phyloP scores from a whole-genome alignment of 1,140 invertebrate genomes.

The Drosophila athabasca region DNA sequence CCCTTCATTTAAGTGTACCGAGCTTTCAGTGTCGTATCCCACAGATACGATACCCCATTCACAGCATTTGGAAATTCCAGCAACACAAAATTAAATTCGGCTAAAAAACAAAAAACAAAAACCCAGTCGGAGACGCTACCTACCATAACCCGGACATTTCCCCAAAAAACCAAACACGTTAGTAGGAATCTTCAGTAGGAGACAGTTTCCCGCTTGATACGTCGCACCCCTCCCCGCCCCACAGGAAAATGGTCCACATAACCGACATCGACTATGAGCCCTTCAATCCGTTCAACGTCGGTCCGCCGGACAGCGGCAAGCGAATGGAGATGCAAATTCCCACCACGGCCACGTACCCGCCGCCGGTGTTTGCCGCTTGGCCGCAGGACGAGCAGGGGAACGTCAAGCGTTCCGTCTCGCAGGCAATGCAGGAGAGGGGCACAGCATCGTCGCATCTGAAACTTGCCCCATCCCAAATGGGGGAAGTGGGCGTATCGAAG shows the following conservation, averaged over 20 bases:
- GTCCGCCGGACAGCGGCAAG: slow-evolving; percentile 20
- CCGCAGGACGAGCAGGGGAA: slow-evolving; percentile 33
- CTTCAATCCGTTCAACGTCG: slow-evolving; percentile 62
- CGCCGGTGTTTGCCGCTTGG: slow-evolving; percentile 39
- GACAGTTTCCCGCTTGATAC: background rate
- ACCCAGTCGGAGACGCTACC: too few relatives aligned
- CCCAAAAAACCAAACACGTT: too few relatives aligned
- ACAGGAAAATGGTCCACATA: slow-evolving; percentile 33
- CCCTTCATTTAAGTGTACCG: too few relatives aligned
- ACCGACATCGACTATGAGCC: slow-evolving; percentile 23
- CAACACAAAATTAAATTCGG: too few relatives aligned
- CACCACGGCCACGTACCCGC: slow-evolving; percentile 43
- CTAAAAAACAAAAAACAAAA: too few relatives aligned
- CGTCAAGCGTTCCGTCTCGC: slow-evolving; percentile 26
- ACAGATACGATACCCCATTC: too few relatives aligned
- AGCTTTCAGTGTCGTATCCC: too few relatives aligned
- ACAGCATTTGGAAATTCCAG: too few relatives aligned
- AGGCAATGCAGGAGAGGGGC: background rate
- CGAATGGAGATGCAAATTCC: slow-evolving; percentile 44
- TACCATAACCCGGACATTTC: too few relatives aligned
- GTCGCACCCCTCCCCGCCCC: background rate
- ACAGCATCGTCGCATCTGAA: background rate
- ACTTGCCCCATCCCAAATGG: slow-evolving; percentile 18
- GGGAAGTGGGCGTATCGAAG: slow-evolving; percentile 53
- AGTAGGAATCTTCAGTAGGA: too few relatives aligned